Percentiles rank a stretch among this genome's conserved stretches.
phyloP scores from a whole-genome alignment of 2,113 vertebrate species.

The Pholis gunnellus region DNA sequence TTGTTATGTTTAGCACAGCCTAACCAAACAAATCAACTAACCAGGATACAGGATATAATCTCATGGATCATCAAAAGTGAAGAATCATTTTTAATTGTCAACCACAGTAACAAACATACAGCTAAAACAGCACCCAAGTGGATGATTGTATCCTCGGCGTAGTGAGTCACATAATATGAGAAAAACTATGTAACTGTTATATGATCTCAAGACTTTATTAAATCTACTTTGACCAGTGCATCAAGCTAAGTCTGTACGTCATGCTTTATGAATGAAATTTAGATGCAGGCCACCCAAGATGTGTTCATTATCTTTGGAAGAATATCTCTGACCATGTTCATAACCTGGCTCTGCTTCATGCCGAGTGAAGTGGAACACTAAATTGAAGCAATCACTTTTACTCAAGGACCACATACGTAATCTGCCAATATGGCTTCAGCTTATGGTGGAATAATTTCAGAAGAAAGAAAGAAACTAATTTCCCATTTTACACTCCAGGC shows the following conservation, averaged over 20 bases:
- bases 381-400: conserved; percentile 50
- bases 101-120: neutral
- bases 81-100: neutral
- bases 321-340: conserved; percentile 58
- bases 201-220: conserved; percentile 23
- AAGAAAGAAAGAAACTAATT: conserved; percentile 31
- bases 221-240: conserved; percentile 33
- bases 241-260: conserved; percentile 17
- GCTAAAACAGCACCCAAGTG: neutral
- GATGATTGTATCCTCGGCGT: neutral
- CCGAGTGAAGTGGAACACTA: conserved; percentile 51
- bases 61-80: neutral
- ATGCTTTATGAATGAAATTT: conserved; percentile 52
- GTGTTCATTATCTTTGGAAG: conserved; percentile 71
- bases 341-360: conserved; percentile 53
- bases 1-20: neutral
- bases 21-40: conserved; percentile 1
- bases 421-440: conserved; percentile 41
- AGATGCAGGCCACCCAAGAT: conserved; percentile 69
- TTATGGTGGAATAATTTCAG: conserved; percentile 27
- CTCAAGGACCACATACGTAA: conserved; percentile 38
- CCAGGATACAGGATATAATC: neutral
- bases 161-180: neutral
- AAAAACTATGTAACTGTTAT: neutral
- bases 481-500: conserved; percentile 3